Evolutionary conservation across 37 sponge, comb jelly and placozoan species (phyloP).

Genomic region (Tethya wilhelma): DNA sequence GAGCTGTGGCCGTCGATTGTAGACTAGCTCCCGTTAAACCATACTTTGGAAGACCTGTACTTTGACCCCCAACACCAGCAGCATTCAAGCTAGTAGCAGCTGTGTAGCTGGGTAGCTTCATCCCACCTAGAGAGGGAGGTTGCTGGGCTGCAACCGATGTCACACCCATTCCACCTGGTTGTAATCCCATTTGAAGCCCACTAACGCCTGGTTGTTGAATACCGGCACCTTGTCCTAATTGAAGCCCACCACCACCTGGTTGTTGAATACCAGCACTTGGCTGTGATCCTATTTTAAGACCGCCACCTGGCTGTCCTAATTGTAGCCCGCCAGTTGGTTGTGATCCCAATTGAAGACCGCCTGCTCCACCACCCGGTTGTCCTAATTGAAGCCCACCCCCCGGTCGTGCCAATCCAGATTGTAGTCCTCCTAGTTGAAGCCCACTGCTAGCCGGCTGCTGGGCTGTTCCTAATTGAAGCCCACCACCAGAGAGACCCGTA

Average conservation of each 20-base stretch:
- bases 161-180: not conserved
- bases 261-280: slow-evolving; percentile 2
- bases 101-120: too few species aligned
- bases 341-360: slow-evolving; percentile 36
- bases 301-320: slow-evolving; percentile 16
- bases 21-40: too few species aligned
- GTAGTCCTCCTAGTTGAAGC: slow-evolving; percentile 23
- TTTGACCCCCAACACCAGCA: too few species aligned
- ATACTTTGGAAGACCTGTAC: too few species aligned
- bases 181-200: not conserved
- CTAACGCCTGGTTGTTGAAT: not conserved
- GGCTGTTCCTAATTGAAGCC: not conserved
- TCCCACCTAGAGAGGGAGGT: not conserved
- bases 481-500: too few species aligned
- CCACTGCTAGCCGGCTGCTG: not conserved
- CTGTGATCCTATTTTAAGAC: slow-evolving; percentile 12
- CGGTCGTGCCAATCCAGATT: not conserved
- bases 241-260: slow-evolving; percentile 32
- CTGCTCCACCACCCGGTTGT: slow-evolving; percentile 28
- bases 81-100: too few species aligned
- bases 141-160: not conserved
- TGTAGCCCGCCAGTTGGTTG: slow-evolving; percentile 6
- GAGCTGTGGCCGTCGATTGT: too few species aligned
- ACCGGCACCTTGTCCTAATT: slow-evolving; percentile 12
- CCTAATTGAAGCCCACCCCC: slow-evolving; percentile 23